Evolutionary conservation across 2,888 invertebrate species (phyloP), one percentile per base, ranked within the genome.

Genomic region (Pterostichus madidus): DNA sequence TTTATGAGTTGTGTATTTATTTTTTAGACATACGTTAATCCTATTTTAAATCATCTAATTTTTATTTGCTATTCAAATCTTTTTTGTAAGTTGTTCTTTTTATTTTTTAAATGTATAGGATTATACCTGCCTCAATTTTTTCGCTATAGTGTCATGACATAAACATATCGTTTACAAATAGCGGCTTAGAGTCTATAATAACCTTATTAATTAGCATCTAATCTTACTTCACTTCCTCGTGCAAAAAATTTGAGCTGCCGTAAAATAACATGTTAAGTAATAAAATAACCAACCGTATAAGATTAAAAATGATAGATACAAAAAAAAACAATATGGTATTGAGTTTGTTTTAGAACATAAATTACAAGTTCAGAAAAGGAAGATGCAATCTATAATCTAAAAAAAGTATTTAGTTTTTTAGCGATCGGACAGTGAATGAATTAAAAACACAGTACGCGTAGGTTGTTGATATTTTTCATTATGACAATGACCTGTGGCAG

Each of bases 391-490:
- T 56, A 49, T 49, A 49, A 49, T 17, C 8, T 15, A 56, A 56
- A 56, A 17, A 56, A 56, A 56, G 49, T 13, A 13, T 49, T 56
- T 56, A 56, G 15, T 56, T 56, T 56, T 56, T 56, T 17, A 56
- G 17, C 24, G 56, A 56, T 56, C 56, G 56, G 56, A 5, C 56
- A 56, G 56, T 56, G 56, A 56, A 17, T 71, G 68, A 71, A 71
- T 71, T 24, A 31, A 75, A 44, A 44, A 71, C 68, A 71, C 17
- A 31, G 52, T 49, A 8, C 10, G 75, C 75, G 75, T 75, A 75
- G 75, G 75, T 52, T 75, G 75, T 75, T 75, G 75, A 52, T 75
- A 75, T 75, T 75, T 75, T 75, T 75, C 52, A 75, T 75, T 75
- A 49, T 52, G 75, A 75, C 75, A 75, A 75, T 75, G 75, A 75